These are phyloP conservation scores for Gymnoscopelus microlampas DNA, from an alignment of 2,797 vertebrate genomes.

Conservation along the genomic window DNA sequence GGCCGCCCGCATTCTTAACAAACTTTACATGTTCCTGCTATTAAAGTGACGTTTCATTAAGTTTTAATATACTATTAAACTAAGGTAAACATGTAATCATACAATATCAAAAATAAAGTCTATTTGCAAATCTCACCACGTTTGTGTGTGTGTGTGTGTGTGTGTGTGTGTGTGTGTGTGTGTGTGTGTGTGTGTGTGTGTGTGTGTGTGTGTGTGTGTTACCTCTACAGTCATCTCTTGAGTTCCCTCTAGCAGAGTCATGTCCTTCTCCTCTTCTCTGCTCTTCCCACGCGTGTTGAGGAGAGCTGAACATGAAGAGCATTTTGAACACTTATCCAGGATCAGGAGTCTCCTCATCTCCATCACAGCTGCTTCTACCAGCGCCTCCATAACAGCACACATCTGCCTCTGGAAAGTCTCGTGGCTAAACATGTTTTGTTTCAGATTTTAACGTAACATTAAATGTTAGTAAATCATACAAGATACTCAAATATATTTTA, in stretches of 20 bases:
- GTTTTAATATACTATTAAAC: too few species aligned
- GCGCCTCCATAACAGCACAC: constrained; percentile 21
- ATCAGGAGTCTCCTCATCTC: constrained; percentile 51
- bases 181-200: neutral
- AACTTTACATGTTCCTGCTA: too few species aligned
- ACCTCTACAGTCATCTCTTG: neutral
- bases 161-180: neutral
- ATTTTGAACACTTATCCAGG: constrained; percentile 15
- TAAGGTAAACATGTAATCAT: too few species aligned
- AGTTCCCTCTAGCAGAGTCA: neutral
- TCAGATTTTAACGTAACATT: too few species aligned
- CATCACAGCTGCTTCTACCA: constrained; percentile 35
- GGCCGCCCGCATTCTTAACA: too few species aligned
- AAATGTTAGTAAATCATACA: too few species aligned
- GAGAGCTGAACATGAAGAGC: neutral
- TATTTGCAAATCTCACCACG: neutral
- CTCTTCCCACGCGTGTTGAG: neutral
- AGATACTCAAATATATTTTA: too few species aligned
- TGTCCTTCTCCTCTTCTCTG: neutral
- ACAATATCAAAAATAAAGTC: too few species aligned
- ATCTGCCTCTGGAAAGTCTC: constrained; percentile 34
- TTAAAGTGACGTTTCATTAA: too few species aligned
- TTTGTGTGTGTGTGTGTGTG: neutral
- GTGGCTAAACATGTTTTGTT: constrained; percentile 28
- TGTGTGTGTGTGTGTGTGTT: neutral